Evolutionary conservation across 2,113 vertebrate species (phyloP), one percentile per base, ranked within the genome.

Genomic region (Oncorhynchus mykiss): DNA sequence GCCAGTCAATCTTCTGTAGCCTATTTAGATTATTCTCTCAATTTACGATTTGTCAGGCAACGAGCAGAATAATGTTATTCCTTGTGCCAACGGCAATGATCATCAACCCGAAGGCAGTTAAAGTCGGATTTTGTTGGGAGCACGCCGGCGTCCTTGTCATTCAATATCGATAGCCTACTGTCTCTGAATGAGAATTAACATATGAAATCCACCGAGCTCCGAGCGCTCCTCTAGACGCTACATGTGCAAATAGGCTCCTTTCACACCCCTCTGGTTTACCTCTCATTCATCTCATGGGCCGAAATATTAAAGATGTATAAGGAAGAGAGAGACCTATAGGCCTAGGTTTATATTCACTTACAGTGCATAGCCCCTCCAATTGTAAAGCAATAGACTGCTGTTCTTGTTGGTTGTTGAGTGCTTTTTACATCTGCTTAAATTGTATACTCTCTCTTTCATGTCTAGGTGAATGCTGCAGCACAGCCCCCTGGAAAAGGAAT

Each of bases 201-300:
- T 87, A 78, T 85, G 78, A 90, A 89, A 78, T 75, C 76, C 73
- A 14, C 51, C 3, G 13, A 54, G 14, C 16, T 5, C 68, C 29
- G 78, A 34, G 29, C 48, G 22, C 66, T 77, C 62, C 82, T 65
- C 29, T 31, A 67, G 79, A 13, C 7, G 74, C 80, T 87, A 67
- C 86, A 87, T 91, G 88, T 90, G 89, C 81, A 87, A 89, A 90
- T 88, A 72, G 31, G 34, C 65, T 72, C 80, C 62, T 27, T 2
- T 5, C 34, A 73, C 82, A 74, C 75, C 85, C 86, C 75, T 85
- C 84, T 84, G 88, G 59, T 81, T 79, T 51, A 78, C 75, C 80
- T 72, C 77, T 85, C 78, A 86, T 87, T 80, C 86, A 82, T 75
- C 79, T 59, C 74, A 60, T 22, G 6, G 72, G 60, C 49, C 39